These are phyloP conservation scores for Agapornis roseicollis DNA, from an alignment of 2,113 vertebrate genomes.

Conservation along the genomic window DNA sequence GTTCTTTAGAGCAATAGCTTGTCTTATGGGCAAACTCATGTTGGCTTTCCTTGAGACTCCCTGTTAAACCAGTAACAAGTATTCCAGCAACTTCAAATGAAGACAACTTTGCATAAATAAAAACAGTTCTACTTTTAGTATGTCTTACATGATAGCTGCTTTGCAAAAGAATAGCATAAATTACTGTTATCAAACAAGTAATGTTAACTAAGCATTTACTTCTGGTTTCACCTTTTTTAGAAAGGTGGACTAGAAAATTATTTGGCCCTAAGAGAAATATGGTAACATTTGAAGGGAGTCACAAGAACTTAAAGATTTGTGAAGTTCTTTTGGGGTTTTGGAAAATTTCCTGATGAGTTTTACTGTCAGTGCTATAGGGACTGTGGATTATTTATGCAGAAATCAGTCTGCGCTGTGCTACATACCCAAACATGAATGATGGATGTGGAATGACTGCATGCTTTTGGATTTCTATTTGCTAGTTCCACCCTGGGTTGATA, in stretches of 20 bases:
- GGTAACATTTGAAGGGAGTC: neutral
- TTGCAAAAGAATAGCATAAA: neutral
- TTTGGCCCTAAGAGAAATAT: neutral
- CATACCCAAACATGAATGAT: fast-evolving
- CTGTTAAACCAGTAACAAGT: neutral
- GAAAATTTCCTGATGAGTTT: neutral
- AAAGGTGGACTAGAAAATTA: neutral
- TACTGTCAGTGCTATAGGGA: neutral
- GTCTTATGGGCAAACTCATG: neutral
- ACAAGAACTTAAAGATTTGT: neutral
- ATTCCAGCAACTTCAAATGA: neutral
- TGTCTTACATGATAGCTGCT: neutral
- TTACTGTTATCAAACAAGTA: neutral
- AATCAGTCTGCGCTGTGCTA: neutral
- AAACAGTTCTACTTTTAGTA: neutral
- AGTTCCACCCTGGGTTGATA: neutral
- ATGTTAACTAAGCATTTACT: neutral
- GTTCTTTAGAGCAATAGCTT: neutral
- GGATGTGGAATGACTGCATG: neutral
- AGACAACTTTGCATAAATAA: neutral
- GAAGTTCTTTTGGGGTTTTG: neutral
- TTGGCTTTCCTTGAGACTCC: neutral
- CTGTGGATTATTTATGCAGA: neutral
- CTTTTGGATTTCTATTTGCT: neutral
- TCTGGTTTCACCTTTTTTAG: neutral